These are phyloP conservation scores for Jacana jacana DNA, from an alignment of 2,113 vertebrate species.

Conservation along the genomic window DNA sequence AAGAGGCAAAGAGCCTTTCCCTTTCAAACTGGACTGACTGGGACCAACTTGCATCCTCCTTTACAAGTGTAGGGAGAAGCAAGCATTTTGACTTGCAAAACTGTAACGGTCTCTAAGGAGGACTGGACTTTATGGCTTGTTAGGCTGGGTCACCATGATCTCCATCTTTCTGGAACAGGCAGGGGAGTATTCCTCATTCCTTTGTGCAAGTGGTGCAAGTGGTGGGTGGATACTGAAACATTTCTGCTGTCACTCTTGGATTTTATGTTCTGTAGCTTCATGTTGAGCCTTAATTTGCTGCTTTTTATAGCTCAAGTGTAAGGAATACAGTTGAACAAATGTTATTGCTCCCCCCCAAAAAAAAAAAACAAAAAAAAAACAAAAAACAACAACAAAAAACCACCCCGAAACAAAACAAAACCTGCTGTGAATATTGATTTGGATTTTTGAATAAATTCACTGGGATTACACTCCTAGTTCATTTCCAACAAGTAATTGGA, in stretches of 20 bases:
- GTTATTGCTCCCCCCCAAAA: not conserved
- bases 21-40: not conserved
- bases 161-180: not conserved
- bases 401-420: not conserved
- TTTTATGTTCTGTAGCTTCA: slow-evolving; percentile 8
- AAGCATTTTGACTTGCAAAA: not conserved
- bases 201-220: not conserved
- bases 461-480: not conserved
- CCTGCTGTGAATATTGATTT: not conserved
- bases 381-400: not conserved
- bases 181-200: not conserved
- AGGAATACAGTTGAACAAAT: slow-evolving; percentile 30
- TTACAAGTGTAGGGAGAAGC: not conserved
- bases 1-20: too few relatives aligned
- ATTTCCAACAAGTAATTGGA: not conserved
- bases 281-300: not conserved
- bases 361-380: not conserved
- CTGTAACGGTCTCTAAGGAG: not conserved
- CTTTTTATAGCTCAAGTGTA: slow-evolving; percentile 39
- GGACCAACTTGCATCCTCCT: not conserved
- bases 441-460: slow-evolving; percentile 1
- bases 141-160: not conserved
- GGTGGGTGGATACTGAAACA: not conserved
- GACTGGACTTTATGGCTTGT: not conserved
- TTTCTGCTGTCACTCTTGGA: slow-evolving; percentile 9